Conservation (phyloP, 1,140 invertebrate species). For the Drosophila takahashii region DNA sequence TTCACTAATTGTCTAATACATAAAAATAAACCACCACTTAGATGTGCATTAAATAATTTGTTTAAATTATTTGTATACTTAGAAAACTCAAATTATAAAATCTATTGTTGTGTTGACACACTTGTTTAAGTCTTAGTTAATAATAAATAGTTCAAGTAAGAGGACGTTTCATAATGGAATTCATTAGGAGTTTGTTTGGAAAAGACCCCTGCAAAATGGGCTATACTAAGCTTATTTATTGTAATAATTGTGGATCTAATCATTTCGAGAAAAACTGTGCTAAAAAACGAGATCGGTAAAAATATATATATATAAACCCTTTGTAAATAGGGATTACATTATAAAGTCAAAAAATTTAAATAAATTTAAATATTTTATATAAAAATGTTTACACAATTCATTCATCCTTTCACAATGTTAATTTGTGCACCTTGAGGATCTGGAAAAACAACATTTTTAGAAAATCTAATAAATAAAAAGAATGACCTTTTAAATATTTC, state of each 20-base stretch:
- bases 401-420: constrained; percentile 8
- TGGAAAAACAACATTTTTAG: too few relatives aligned
- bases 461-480: background rate
- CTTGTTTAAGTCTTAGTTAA: background rate
- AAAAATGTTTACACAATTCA: background rate
- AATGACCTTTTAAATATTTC: background rate
- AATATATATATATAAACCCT: background rate
- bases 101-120: constrained; percentile 1
- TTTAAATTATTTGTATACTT: constrained; percentile 2
- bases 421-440: background rate
- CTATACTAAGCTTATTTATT: too few relatives aligned
- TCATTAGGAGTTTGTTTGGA: background rate
- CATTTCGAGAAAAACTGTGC: constrained; percentile 1
- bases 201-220: background rate
- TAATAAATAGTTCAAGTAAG: background rate
- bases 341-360: too few relatives aligned
- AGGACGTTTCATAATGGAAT: background rate
- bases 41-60: constrained; percentile 5
- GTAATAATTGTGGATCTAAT: background rate
- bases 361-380: background rate
- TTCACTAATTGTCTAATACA: constrained; percentile 3
- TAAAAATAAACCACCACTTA: background rate
- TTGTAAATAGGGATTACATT: too few relatives aligned
- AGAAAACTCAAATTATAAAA: background rate
- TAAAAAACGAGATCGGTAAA: background rate